Conservation (phyloP, 2,113 vertebrate genomes). For the Corythoichthys haematopterus region DNA sequence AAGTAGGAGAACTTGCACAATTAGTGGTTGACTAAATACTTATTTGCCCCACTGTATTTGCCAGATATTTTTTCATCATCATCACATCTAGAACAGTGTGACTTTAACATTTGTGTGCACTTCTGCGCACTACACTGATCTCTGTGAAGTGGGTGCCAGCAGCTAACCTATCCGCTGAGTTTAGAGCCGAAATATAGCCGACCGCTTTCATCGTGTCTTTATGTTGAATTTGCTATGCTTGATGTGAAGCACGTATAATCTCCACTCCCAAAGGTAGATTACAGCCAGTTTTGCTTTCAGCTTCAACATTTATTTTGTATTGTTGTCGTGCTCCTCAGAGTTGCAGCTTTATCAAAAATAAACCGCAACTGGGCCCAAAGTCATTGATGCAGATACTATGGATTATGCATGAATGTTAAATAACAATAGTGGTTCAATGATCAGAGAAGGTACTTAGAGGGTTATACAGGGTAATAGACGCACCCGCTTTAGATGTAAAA, state of each 20-base stretch:
- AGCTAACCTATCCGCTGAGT: slow-evolving; percentile 37
- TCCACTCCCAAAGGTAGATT: slow-evolving; percentile 60
- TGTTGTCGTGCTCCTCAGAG: slow-evolving; percentile 47
- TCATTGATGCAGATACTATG: slow-evolving; percentile 43
- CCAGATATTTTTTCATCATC: no score
- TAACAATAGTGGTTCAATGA: slow-evolving; percentile 13
- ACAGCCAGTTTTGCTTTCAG: slow-evolving; percentile 53
- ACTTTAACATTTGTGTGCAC: slow-evolving; percentile 8
- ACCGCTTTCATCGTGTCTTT: slow-evolving; percentile 47
- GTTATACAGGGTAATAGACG: not conserved
- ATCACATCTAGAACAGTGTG: not conserved
- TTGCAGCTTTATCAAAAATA: slow-evolving; percentile 38
- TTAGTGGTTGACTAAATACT: no score
- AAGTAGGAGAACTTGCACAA: no score
- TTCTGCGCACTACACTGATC: slow-evolving; percentile 20
- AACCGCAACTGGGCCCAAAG: slow-evolving; percentile 36
- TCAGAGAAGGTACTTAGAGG: not conserved
- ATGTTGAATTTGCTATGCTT: slow-evolving; percentile 47
- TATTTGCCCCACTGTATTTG: no score
- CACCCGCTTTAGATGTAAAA: not conserved
- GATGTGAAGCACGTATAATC: slow-evolving; percentile 67
- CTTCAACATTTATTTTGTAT: slow-evolving; percentile 38
- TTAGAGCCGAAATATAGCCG: slow-evolving; percentile 37
- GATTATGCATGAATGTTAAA: slow-evolving; percentile 34
- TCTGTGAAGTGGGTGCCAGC: slow-evolving; percentile 29